These are phyloP conservation scores for Dreissena polymorpha DNA, from an alignment of 1,140 invertebrate genomes.

Conservation along the genomic window DNA sequence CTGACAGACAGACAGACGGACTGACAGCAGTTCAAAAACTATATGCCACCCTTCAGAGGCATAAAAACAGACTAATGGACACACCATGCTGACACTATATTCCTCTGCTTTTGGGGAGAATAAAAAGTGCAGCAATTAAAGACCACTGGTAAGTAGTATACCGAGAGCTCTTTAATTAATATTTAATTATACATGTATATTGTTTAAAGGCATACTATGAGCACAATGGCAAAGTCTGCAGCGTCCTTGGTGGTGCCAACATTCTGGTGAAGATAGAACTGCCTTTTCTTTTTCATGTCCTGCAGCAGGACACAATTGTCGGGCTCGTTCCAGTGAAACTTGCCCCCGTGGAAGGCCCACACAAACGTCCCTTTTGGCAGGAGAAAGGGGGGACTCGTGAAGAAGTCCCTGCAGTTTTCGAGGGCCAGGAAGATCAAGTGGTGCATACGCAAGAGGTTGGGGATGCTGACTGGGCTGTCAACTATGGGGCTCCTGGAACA, in stretches of 20 bases:
- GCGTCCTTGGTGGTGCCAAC: slow-evolving; percentile 63
- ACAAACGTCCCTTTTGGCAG: slow-evolving; percentile 61
- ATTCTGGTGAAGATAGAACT: slow-evolving; percentile 45
- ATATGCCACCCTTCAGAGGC: too few species aligned
- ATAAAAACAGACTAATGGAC: too few species aligned
- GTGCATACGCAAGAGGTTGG: slow-evolving; percentile 51
- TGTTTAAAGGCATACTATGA: slow-evolving; percentile 34
- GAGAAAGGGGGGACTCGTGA: slow-evolving; percentile 44
- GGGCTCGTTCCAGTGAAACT: slow-evolving; percentile 32
- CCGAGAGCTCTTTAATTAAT: too few species aligned
- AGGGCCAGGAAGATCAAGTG: slow-evolving; percentile 62
- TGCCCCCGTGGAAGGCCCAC: slow-evolving; percentile 62
- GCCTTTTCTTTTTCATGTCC: slow-evolving; percentile 21
- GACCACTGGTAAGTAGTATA: too few species aligned
- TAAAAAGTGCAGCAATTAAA: too few species aligned
- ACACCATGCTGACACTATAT: too few species aligned
- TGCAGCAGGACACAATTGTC: slow-evolving; percentile 11
- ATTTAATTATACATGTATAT: not conserved
- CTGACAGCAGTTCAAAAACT: too few species aligned
- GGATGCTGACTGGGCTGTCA: not conserved
- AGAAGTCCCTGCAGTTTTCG: slow-evolving; percentile 60
- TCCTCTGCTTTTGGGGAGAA: too few species aligned
- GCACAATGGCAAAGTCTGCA: slow-evolving; percentile 61
- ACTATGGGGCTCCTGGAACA: slow-evolving; percentile 8
- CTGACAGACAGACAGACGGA: too few species aligned